Evolutionary conservation across 2,113 vertebrate species (phyloP), one percentile per base, ranked within the genome.

Genomic region (Polyodon spathula): DNA sequence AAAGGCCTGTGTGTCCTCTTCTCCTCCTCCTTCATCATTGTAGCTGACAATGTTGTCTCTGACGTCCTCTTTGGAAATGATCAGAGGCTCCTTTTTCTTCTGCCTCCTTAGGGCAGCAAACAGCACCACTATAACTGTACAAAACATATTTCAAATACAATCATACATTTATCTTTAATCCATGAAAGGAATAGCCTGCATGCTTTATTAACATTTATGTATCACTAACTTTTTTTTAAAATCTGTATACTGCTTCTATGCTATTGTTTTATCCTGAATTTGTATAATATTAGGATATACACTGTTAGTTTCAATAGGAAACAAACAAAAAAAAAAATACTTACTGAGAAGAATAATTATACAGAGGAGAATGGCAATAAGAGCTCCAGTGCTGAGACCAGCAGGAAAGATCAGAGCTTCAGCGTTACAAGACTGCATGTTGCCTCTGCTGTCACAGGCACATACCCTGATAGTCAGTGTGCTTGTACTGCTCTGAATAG

Each of bases 11-110:
- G 96, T 99, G 81, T 99, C 96, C 73, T 99, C 96, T 80, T 99
- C 95, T 58, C 95, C 95, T 0, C 95, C 96, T 0, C 96, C 96
- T 71, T 99, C 96, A 7, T 98, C 96, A 1, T 99, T 98, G 63
- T 99, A 99, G 77, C 95, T 98, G 78, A 99, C 95, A 3, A 99
- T 95, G 76, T 99, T 99, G 87, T 99, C 96, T 74, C 96, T 84
- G 76, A 97, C 95, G 40, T 97, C 96, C 59, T 98, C 96, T 71
- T 98, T 98, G 41, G 96, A 98, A 68, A 98, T 85, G 77, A 98
- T 97, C 82, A 98, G 91, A 73, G 96, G 96, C 76, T 98, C 96
- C 70, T 97, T 98, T 73, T 98, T 98, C 61, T 93, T 80, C 77
- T 98, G 96, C 48, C 91, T 89, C 74, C 93, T 89, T 71, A 97